Evolutionary conservation across 2,797 vertebrate species (phyloP), one percentile per base, ranked within the genome.

Genomic region (Sebastolobus alascanus): DNA sequence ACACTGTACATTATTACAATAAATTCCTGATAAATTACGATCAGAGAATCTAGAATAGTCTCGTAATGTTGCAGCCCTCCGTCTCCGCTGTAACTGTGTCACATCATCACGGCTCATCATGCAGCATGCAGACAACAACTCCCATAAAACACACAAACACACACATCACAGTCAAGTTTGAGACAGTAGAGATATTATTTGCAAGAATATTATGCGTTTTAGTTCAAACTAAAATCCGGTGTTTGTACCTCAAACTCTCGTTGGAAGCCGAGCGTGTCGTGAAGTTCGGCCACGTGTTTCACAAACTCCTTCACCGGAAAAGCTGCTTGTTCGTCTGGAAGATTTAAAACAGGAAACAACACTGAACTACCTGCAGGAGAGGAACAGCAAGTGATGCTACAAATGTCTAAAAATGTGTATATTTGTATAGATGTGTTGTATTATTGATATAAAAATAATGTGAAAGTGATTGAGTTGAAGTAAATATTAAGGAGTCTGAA

Each of bases 211-310:
- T 18, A 52, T 52, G 43, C 8, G 8, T 35, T 18, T 67, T 2
- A 5, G 27, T 33, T 46, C 1, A 2, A 60, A 3, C 59, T 25
- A 25, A 25, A 10, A 20, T 61, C 31, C 7, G 25, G 13, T 58
- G 7, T 58, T 58, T n/a, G 43, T 96, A 99, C 99, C 97, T 99
- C 96, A 95, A 99, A 99, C 95, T 99, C 97, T 93, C 93, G 93
- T 68, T 96, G 94, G 92, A 99, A 99, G 55, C 97, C 96, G 89
- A 90, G 95, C 78, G 93, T 96, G 94, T 96, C 92, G 94, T 99
- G 97, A 86, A 99, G 97, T 73, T 98, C 96, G 59, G 95, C 94
- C 78, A 99, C 98, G 60, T 97, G 98, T 90, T 97, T 95, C 83
- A 98, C 96, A 88, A 99, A 99, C 84, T 98, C 95, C 89, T 96